Conservation (phyloP, 1,140 invertebrate genomes). For the Lamellibrachia luymesi region DNA sequence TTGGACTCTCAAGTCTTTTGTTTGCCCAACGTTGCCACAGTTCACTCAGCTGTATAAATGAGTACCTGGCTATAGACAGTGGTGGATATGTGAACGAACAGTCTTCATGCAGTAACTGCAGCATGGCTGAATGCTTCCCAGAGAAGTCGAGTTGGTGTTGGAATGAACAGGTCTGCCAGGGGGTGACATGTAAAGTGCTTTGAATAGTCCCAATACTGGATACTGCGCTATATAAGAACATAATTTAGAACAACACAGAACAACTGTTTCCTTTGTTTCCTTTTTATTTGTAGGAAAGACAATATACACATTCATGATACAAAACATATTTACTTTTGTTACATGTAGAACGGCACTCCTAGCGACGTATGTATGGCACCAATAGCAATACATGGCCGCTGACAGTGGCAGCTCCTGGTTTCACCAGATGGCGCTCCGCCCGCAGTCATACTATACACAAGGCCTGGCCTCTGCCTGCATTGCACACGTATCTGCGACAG, state of each 20-base stretch:
- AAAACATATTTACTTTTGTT: slow-evolving; percentile 2
- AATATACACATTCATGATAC: slow-evolving; percentile 5
- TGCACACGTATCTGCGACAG: not conserved
- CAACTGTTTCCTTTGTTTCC: not conserved
- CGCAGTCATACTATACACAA: not conserved
- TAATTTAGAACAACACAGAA: not conserved
- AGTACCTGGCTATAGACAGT: not conserved
- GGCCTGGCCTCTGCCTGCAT: not conserved
- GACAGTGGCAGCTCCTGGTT: not conserved
- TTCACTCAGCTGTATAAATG: not conserved
- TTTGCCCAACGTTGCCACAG: not conserved
- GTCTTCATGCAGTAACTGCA: not conserved
- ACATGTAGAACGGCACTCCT: not conserved
- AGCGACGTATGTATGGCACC: not conserved
- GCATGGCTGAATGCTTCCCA: not conserved
- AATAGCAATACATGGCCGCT: not conserved
- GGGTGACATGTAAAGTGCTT: no score
- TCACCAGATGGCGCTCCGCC: not conserved
- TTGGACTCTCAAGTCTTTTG: not conserved
- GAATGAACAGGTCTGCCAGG: no score
- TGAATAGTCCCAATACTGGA: no score
- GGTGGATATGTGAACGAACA: no score
- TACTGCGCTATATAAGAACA: not conserved
- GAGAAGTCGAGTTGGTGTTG: no score
- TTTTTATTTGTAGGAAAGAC: slow-evolving; percentile 5